phyloP scores from a whole-genome alignment of 2,113 vertebrate genomes.

The Heptranchias perlo region DNA sequence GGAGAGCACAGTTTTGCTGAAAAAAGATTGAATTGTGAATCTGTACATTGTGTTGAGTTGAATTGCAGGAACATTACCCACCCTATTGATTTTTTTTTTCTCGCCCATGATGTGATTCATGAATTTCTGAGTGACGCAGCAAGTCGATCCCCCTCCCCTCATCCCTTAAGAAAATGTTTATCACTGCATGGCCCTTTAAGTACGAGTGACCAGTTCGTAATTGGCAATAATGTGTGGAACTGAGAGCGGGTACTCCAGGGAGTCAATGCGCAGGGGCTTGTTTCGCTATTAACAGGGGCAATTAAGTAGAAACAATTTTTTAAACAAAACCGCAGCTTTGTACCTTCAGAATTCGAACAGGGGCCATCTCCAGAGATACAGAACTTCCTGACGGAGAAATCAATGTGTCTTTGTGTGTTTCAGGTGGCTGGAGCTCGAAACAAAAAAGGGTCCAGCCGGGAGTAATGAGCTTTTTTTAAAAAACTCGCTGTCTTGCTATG shows the following conservation, averaged over 20 bases:
- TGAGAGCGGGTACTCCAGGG: not conserved
- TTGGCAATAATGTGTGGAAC: not conserved
- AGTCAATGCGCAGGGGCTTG: not conserved
- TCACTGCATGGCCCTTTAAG: not conserved
- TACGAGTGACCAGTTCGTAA: not conserved
- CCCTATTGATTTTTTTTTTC: not conserved
- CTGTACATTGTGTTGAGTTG: not conserved
- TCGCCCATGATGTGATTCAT: not conserved
- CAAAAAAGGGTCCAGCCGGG: not conserved
- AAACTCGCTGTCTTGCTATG: not conserved
- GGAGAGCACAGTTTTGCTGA: not conserved
- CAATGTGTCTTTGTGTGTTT: constrained; percentile 1
- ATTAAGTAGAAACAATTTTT: not conserved
- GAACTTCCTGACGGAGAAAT: not conserved
- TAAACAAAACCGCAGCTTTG: not conserved
- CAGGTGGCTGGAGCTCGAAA: not conserved
- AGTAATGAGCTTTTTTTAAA: not conserved
- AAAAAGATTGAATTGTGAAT: not conserved
- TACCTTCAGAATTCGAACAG: not conserved
- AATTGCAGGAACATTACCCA: not conserved
- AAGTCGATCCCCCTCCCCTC: not conserved
- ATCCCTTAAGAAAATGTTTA: not conserved
- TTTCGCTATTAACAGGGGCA: not conserved
- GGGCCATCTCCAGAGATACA: not conserved
- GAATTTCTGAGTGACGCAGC: not conserved